Evolutionary conservation across 2,113 vertebrate genomes (phyloP).

Genomic region (Mionectes macconnelli): DNA sequence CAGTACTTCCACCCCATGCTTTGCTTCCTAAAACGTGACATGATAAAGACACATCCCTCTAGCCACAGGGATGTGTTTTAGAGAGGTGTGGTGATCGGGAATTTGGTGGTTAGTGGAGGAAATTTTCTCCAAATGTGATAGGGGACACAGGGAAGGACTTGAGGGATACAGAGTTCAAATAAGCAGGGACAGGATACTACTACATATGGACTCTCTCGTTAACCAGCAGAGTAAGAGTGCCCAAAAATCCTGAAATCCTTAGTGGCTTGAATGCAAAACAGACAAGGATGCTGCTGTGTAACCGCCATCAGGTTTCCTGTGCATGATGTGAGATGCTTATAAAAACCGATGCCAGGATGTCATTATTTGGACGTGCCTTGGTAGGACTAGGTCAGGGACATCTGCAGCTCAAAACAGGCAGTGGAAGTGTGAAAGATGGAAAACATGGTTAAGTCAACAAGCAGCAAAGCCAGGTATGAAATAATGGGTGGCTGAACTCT

Average conservation of each 20-base stretch:
- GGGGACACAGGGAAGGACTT: background rate
- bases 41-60: background rate
- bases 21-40: accelerated
- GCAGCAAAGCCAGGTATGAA: background rate
- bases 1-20: background rate
- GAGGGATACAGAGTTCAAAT: background rate
- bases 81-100: background rate
- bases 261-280: background rate
- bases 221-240: background rate
- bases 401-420: background rate
- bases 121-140: background rate
- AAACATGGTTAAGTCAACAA: background rate
- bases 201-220: background rate
- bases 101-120: background rate
- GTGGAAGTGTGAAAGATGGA: background rate
- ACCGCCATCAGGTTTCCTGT: background rate
- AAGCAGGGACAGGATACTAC: too few species aligned
- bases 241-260: background rate
- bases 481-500: background rate
- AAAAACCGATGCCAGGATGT: background rate
- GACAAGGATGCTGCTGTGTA: background rate
- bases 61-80: background rate
- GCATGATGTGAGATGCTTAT: background rate
- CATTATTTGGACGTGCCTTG: accelerated
- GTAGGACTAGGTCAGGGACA: background rate